Evolutionary conservation across 2,113 vertebrate genomes (phyloP).

Genomic region (Crocuta crocuta): DNA sequence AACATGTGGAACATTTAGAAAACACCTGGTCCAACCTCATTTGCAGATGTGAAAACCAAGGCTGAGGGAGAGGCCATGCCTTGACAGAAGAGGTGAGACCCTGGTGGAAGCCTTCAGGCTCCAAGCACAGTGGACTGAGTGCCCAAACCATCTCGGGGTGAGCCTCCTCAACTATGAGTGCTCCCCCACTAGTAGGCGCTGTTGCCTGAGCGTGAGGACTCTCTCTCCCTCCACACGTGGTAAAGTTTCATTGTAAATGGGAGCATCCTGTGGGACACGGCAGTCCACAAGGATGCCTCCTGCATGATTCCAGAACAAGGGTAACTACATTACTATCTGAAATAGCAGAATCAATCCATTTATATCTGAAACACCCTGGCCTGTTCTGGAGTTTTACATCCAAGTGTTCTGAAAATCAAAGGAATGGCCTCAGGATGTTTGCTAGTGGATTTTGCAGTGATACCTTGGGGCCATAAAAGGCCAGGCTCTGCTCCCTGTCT

Average conservation of each 20-base stretch:
- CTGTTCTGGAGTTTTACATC: background rate
- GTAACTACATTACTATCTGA: background rate
- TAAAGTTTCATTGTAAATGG: background rate
- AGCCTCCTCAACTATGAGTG: background rate
- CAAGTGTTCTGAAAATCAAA: background rate
- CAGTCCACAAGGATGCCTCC: background rate
- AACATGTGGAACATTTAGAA: background rate
- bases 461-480: background rate
- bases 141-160: background rate
- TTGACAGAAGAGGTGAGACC: background rate
- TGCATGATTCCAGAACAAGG: background rate
- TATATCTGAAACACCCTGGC: background rate
- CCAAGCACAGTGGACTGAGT: accelerated
- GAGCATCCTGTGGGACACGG: too few relatives aligned
- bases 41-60: background rate
- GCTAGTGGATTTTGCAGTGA: background rate
- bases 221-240: background rate
- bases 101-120: background rate
- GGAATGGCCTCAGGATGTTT: background rate
- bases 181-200: constrained; percentile 45
- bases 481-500: background rate
- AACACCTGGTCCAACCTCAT: background rate
- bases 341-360: background rate
- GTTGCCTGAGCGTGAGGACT: background rate
- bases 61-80: background rate